Evolutionary conservation across 2,113 vertebrate genomes (phyloP), one percentile per base, ranked within the genome.

Genomic region (Sterrhoptilus dennistouni): DNA sequence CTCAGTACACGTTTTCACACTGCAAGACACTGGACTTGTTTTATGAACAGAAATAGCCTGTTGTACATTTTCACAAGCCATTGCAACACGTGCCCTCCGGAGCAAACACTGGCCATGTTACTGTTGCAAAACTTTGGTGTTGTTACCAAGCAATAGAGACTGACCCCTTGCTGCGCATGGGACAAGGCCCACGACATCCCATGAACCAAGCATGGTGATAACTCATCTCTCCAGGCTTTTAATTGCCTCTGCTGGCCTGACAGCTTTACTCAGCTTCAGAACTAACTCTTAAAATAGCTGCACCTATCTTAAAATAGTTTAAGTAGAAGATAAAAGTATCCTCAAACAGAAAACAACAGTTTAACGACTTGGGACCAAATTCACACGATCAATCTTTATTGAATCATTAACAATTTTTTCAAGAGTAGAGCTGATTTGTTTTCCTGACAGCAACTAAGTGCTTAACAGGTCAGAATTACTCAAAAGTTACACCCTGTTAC

Each of bases 71-170:
- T 36, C 52, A 40, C 5, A 45, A 71, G 47, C 8, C 57, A 10
- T 33, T 45, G 24, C 24, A 69, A 70, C 1, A 2, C 15, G 25
- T 8, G 20, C 17, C 66, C 57, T 84, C 28, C 0, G 0, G 28
- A 54, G 50, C 12, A n/a, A 70, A 53, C 8, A 6, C 12, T 38
- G 68, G 68, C 31, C 7, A 2, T 1, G 0, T 27, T n/a, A 47
- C 19, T n/a, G 14, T 19, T n/a, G 38, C 17, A 38, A n/a, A 38
- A 14, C 0, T 2, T 5, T 23, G 27, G 18, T 15, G 40, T 33
- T 40, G 8, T 25, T 16, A 59, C 8, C 22, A 15, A 69, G 71
- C 35, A 54, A 59, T 1, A 31, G n/a, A 24, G 56, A 57, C n/a
- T 22, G 59, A 83, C 17, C 20, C 19, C 28, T 28, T 27, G 6